phyloP scores from a whole-genome alignment of 53 echinoderm and acorn worm genomes.

The Antedon mediterranea region DNA sequence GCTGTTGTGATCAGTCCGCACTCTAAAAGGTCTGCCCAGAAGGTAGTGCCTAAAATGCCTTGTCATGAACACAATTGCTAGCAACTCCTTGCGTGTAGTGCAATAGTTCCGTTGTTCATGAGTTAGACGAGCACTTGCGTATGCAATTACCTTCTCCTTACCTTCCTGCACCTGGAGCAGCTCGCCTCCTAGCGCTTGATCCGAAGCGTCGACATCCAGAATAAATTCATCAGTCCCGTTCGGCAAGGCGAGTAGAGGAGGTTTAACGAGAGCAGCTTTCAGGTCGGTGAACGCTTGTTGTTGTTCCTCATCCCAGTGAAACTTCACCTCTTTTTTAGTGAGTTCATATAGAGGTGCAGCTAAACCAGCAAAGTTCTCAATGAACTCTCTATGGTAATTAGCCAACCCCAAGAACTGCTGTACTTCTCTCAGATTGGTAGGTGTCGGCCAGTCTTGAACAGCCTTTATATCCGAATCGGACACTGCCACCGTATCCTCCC shows the following conservation, averaged over 20 bases:
- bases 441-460: conserved; percentile 31
- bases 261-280: conserved; percentile 5
- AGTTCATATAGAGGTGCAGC: too few relatives aligned
- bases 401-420: conserved; percentile 41
- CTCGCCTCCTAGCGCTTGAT: conserved; percentile 24
- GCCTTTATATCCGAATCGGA: too few relatives aligned
- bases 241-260: conserved; percentile 26
- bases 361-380: too few relatives aligned
- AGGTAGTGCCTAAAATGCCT: conserved; percentile 8
- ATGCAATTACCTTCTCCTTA: too few relatives aligned
- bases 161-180: conserved; percentile 17
- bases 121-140: conserved; percentile 4
- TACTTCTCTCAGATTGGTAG: conserved; percentile 22
- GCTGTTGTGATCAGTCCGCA: too few relatives aligned
- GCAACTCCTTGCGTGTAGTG: too few relatives aligned
- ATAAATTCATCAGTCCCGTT: conserved; percentile 19
- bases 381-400: conserved; percentile 28
- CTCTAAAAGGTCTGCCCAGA: not conserved
- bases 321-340: too few relatives aligned
- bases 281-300: conserved; percentile 23
- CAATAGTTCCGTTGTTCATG: conserved; percentile 13
- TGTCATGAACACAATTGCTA: not conserved
- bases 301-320: conserved; percentile 15
- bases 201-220: conserved; percentile 25
- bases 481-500: conserved; percentile 1